Evolutionary conservation across 1,140 invertebrate genomes (phyloP).

Genomic region (Nephotettix cincticeps): DNA sequence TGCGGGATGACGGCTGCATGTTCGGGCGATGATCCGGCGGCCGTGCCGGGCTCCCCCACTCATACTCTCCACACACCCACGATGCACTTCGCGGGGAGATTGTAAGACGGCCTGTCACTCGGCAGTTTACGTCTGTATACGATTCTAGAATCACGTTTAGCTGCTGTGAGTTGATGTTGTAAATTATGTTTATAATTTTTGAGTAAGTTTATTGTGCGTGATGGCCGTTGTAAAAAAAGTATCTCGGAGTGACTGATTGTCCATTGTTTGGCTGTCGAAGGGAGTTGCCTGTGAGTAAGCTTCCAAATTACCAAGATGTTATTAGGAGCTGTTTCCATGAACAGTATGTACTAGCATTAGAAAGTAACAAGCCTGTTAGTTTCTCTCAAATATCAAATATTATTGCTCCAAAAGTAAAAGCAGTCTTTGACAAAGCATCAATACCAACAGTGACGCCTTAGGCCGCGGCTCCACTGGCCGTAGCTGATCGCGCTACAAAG

Average conservation of each 20-base stretch:
- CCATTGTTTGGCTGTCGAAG: conserved; percentile 2
- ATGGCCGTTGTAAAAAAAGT: conserved; percentile 13
- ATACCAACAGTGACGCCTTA: conserved; percentile 20
- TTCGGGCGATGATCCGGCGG: not conserved
- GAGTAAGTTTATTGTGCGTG: not conserved
- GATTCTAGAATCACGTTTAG: not conserved
- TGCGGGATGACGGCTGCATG: too few relatives aligned
- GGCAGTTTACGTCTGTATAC: not conserved
- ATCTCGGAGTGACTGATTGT: not conserved
- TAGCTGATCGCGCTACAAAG: conserved; percentile 1
- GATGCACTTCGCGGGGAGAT: not conserved
- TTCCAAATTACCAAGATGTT: not conserved
- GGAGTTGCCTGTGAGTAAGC: conserved; percentile 8
- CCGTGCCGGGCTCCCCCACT: not conserved
- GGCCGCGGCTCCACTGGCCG: too few relatives aligned
- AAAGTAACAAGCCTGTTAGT: conserved; percentile 8
- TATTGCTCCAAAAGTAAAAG: not conserved
- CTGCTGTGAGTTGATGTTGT: not conserved
- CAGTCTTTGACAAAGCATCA: conserved; percentile 5
- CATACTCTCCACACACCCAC: not conserved
- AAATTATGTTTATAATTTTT: not conserved
- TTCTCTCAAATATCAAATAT: conserved; percentile 8
- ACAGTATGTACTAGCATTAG: not conserved
- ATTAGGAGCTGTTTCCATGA: conserved; percentile 2
- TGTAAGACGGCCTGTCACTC: not conserved